These are phyloP conservation scores for Macrophya annulata DNA, from an alignment of 2,888 invertebrate species.

Conservation along the genomic window DNA sequence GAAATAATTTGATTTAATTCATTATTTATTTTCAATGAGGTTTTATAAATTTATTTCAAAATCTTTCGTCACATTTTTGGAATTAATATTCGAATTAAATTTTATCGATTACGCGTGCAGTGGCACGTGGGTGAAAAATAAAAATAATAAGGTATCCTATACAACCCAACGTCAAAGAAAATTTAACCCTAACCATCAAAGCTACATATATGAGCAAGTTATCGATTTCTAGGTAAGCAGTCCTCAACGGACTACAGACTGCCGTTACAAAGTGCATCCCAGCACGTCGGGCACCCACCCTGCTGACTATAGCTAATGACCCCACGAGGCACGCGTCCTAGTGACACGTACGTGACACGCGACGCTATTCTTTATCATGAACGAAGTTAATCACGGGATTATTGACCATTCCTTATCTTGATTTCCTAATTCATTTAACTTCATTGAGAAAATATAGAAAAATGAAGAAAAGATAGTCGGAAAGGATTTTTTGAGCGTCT, in stretches of 20 bases:
- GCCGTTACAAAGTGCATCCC: constrained; percentile 70
- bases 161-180: not conserved
- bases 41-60: not conserved
- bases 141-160: not conserved
- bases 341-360: constrained; percentile 50
- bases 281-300: constrained; percentile 18
- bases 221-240: constrained; percentile 66
- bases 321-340: constrained; percentile 44
- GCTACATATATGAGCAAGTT: constrained; percentile 57
- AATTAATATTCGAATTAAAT: not conserved
- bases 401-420: not conserved
- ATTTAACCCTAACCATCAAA: not conserved
- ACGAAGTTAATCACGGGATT: constrained; percentile 25
- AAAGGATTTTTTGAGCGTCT: not conserved
- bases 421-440: too few species aligned
- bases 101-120: constrained; percentile 19
- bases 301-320: constrained; percentile 41
- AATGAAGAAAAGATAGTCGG: not conserved
- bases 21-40: not conserved
- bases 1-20: not conserved
- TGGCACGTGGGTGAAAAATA: constrained; percentile 60
- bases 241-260: constrained; percentile 72
- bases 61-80: not conserved
- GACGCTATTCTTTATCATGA: not conserved
- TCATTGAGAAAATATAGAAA: too few species aligned